Percentiles rank a stretch among this genome's conserved stretches.
Conservation (phyloP, 2,888 invertebrate species). For the Hirtodrosophila trivittata region DNA sequence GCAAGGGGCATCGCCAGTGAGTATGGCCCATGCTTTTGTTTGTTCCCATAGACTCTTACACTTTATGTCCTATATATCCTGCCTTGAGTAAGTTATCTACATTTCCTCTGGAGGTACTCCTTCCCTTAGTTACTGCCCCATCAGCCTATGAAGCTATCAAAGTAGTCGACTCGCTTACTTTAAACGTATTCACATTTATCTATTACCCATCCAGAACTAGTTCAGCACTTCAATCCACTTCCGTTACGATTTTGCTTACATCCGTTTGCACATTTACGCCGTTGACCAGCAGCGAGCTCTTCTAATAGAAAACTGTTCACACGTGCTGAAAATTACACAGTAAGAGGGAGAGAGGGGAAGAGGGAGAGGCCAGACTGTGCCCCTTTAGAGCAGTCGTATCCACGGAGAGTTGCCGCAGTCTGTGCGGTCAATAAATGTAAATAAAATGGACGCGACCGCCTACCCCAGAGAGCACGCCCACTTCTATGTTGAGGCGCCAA, state of each 20-base stretch:
- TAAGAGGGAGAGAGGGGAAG: conserved; percentile 1
- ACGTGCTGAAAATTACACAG: conserved; percentile 68
- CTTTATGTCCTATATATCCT: too few species aligned
- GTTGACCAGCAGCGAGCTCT: conserved; percentile 39
- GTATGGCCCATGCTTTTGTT: too few species aligned
- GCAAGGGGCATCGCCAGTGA: too few species aligned
- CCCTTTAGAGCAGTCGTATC: conserved; percentile 4
- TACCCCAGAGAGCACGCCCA: conserved; percentile 40
- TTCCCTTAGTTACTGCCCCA: neutral
- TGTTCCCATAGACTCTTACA: too few species aligned
- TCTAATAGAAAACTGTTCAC: conserved; percentile 68
- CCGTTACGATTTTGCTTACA: conserved; percentile 49
- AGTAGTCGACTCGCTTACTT: neutral
- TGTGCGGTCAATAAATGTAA: conserved; percentile 71
- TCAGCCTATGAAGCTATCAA: conserved; percentile 37
- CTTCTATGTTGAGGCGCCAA: too few species aligned
- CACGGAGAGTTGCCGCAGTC: conserved; percentile 26
- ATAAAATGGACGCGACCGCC: conserved; percentile 52
- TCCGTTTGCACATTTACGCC: conserved; percentile 58
- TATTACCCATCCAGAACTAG: conserved; percentile 31
- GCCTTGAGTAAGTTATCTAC: too few species aligned
- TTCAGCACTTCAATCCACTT: conserved; percentile 51
- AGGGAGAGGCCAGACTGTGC: neutral
- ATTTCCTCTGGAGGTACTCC: too few species aligned
- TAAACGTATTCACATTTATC: conserved; percentile 24